phyloP scores from a whole-genome alignment of 2,797 vertebrate genomes.

The Xenops minutus region DNA sequence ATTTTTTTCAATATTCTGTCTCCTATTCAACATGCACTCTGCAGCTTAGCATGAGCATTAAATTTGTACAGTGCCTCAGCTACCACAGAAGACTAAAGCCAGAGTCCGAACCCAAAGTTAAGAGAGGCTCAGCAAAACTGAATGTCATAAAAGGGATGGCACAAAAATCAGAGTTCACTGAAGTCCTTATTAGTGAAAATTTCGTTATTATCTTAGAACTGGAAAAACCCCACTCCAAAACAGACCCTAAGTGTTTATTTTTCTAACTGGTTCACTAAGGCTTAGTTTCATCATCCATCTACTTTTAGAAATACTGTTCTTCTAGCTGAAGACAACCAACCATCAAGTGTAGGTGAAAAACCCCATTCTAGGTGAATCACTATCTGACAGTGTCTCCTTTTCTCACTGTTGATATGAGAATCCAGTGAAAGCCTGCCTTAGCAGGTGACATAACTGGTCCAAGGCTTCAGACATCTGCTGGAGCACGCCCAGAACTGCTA shows the following conservation, averaged over 20 bases:
- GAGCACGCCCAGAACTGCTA: background rate
- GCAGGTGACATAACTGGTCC: background rate
- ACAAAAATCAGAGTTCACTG: background rate
- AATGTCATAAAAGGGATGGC: background rate
- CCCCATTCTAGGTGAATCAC: background rate
- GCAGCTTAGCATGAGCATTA: background rate
- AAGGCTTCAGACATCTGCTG: background rate
- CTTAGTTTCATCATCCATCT: background rate
- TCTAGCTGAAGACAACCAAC: background rate
- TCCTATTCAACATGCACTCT: background rate
- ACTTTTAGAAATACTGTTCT: background rate
- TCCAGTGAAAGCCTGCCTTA: background rate
- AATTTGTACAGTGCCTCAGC: background rate
- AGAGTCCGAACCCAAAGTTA: background rate
- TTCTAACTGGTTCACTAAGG: background rate
- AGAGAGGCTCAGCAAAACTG: background rate
- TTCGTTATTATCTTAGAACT: background rate
- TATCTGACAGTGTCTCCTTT: background rate
- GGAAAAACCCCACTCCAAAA: background rate
- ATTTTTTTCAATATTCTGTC: background rate
- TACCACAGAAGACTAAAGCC: background rate
- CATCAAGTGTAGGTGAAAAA: background rate
- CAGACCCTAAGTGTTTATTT: fast-evolving
- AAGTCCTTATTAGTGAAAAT: background rate
- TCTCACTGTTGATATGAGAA: background rate